Evolutionary conservation across 2,797 vertebrate genomes (phyloP), one percentile per base, ranked within the genome.

Genomic region (Myotis findleyi): DNA sequence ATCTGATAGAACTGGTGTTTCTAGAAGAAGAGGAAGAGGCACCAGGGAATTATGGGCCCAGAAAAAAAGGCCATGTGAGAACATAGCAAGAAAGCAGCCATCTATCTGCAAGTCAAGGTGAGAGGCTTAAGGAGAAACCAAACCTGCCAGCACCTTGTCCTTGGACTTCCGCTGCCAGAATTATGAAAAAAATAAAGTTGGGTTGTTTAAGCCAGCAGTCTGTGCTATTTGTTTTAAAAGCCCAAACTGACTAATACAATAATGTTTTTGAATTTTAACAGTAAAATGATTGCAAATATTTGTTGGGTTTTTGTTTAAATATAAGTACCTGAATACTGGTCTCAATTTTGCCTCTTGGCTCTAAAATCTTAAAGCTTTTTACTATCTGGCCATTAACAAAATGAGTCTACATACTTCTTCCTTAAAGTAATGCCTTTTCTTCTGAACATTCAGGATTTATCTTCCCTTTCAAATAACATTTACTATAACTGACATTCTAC

Each of bases 391-490:
- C 9, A 55, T 71, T 86, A 76, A 89, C 6, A 55, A 85, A 89
- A 21, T 47, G 51, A 66, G 1, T 69, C 25, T 17, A 80, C n/a
- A 64, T 36, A 7, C 23, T 80, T 12, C 38, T 84, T 47, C 17
- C 27, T 55, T 62, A 38, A 91, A 75, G 30, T 62, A 49, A 53
- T 5, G 14, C 5, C 85, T 25, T 79, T 27, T 75, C 14, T 30
- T 68, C 13, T 64, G 25, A 92, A 41, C 14, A 25, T 69, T 85
- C 9, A 27, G 25, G 13, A 33, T 36, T 41, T 79, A 64, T 49
- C 4, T 80, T 59, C 25, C 53, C 25, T 84, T 95, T 59, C n/a
- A 71, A 76, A 20, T 81, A 33, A 66, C 14, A 69, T 90, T 87
- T 69, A 62, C 27, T 68, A 14, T 9, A 73, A 36, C 76, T 87